A percentile compares a stretch with the other conserved stretches of the same genome.
Evolutionary conservation across 2,797 vertebrate species (phyloP).

Genomic region (Eremophila alpestris): DNA sequence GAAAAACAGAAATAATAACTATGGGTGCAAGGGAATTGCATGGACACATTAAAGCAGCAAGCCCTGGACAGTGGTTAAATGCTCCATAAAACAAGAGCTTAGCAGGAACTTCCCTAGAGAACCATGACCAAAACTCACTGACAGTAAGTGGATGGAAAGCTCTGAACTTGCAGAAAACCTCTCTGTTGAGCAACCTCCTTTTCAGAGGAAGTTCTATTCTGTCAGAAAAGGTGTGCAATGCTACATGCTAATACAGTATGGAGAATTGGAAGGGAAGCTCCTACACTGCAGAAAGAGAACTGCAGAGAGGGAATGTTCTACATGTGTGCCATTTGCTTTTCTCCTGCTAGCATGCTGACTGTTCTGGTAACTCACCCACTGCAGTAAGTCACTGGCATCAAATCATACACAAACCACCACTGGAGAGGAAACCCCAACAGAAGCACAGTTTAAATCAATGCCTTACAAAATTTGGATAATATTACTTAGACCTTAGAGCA

Average conservation of each 20-base stretch:
- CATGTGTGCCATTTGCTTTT: neutral
- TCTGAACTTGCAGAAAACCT: neutral
- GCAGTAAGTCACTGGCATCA: neutral
- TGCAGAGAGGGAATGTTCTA: neutral
- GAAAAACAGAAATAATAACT: neutral
- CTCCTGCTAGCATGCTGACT: neutral
- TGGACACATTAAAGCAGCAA: neutral
- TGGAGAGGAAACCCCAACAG: neutral
- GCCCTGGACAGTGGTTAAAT: neutral
- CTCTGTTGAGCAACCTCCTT: neutral
- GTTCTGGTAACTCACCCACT: neutral
- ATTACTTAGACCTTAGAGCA: constrained; percentile 8
- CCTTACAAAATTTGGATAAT: neutral
- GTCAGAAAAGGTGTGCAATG: neutral
- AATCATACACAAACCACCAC: neutral
- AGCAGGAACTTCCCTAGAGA: neutral
- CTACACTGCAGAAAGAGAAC: neutral
- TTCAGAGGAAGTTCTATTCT: neutral
- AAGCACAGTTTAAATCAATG: neutral
- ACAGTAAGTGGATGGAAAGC: neutral
- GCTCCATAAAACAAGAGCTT: neutral
- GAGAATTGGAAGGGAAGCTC: neutral
- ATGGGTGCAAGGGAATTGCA: neutral
- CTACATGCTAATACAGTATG: neutral
- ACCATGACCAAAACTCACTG: neutral